Base-by-base conservation (phyloP, 1,140 invertebrate genomes). In the Chironomus tepperi region DNA sequence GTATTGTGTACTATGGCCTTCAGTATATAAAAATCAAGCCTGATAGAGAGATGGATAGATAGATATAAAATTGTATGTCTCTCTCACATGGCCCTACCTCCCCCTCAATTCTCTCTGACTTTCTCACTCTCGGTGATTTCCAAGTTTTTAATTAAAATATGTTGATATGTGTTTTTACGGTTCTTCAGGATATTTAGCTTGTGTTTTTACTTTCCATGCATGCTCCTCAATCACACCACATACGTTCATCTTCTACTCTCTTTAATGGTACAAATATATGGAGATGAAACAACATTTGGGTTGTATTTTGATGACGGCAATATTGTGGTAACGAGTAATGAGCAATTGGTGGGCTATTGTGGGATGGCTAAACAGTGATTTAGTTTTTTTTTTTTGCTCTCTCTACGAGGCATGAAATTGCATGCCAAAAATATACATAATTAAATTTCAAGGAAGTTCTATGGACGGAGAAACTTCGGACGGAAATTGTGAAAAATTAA, bases 121-220 rank as follows among this genome's bases (percentile, higher is more conserved):
- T 57, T 57, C n/a, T 15, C 65, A 34, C 24, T 34, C 24, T 34
- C 18, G 65, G 65, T 70, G 65, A 70, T 70, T 57, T 70, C 65
- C 65, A 70, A 70, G 65, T 70, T 70, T 70, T 70, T 70, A 70
- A 70, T 70, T 70, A 70, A 70, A 70, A 70, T 70, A 70, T 70
- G 65, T 70, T 70, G 65, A 70, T 70, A 70, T 70, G 65, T 70
- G 19, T 70, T 70, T 70, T 70, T 70, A 70, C 65, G 65, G 65
- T 70, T 70, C 65, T 70, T 70, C 65, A 70, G 65, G 65, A 70
- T 70, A 70, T 70, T 70, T 70, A 70, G 18, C 16, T 70, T 70
- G 65, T 70, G 16, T 70, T 70, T 57, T 57, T 57, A 57, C 47
- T 57, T 57, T 12, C 47, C 12, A 57, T 57, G 47, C 47, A 57